These are phyloP conservation scores for Thermophis baileyi DNA, from an alignment of 2,113 vertebrate genomes.

Conservation along the genomic window DNA sequence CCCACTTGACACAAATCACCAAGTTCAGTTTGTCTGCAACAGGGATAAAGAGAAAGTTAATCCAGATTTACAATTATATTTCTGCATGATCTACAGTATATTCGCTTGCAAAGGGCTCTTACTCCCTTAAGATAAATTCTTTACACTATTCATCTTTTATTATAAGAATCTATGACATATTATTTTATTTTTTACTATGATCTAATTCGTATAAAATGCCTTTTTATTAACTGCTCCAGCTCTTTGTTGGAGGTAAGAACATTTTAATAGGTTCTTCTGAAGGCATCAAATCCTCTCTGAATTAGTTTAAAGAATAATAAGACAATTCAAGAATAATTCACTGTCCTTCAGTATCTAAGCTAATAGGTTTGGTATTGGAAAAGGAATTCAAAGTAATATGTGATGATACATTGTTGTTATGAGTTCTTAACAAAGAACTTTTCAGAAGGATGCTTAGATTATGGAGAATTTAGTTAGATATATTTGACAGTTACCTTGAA, in stretches of 20 bases:
- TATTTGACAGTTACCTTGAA: neutral
- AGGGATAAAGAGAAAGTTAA: neutral
- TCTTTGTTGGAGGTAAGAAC: neutral
- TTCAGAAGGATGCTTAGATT: neutral
- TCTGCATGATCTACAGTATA: neutral
- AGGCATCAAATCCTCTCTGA: neutral
- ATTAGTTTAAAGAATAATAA: neutral
- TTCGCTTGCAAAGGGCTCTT: neutral
- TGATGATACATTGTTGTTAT: neutral
- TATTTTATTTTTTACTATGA: neutral
- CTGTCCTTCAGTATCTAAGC: neutral
- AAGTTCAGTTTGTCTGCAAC: neutral
- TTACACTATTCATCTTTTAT: neutral
- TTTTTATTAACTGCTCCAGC: neutral
- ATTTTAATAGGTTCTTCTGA: neutral
- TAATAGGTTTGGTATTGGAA: neutral
- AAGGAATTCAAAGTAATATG: neutral
- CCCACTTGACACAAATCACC: neutral
- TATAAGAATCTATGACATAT: neutral
- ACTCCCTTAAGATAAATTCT: neutral
- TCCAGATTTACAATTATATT: neutral
- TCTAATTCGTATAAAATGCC: neutral
- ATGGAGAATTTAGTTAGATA: neutral
- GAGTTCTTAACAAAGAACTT: neutral
- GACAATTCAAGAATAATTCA: neutral